A percentile compares a stretch with the other conserved stretches of the same genome.
Evolutionary conservation across 2,113 vertebrate species (phyloP).

Genomic region (Ursus arctos): DNA sequence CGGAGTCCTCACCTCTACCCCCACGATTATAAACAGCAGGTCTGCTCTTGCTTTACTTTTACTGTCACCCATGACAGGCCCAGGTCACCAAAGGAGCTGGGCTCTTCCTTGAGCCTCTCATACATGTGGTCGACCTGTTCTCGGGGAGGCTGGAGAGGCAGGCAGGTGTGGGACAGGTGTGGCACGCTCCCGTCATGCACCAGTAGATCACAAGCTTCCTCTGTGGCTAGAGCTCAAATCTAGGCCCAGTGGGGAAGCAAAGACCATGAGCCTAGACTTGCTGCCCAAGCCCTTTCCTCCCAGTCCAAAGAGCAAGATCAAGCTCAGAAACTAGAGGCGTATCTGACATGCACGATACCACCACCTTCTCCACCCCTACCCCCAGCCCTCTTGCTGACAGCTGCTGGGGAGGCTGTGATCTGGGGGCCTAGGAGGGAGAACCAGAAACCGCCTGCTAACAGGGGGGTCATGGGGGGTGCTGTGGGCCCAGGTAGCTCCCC

Average conservation of each 20-base stretch:
- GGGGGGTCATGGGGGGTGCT: not conserved
- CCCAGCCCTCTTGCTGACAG: not conserved
- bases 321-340: not conserved
- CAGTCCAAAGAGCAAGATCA: not conserved
- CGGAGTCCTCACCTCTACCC: not conserved
- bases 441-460: not conserved
- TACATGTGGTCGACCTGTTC: constrained; percentile 51
- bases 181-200: rapidly evolving
- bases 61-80: constrained; percentile 63
- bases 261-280: not conserved
- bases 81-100: constrained; percentile 49
- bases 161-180: not conserved
- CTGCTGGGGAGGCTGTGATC: not conserved
- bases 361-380: not conserved
- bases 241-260: not conserved
- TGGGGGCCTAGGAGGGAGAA: not conserved
- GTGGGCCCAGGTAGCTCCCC: not conserved
- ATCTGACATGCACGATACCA: not conserved
- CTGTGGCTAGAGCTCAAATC: not conserved
- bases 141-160: not conserved
- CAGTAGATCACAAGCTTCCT: not conserved
- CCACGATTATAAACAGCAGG: not conserved
- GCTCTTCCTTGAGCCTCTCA: constrained; percentile 52
- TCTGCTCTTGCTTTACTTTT: constrained; percentile 1
- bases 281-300: not conserved